Base-by-base conservation (phyloP, 2,797 vertebrate species). In the Chiloscyllium punctatum region DNA sequence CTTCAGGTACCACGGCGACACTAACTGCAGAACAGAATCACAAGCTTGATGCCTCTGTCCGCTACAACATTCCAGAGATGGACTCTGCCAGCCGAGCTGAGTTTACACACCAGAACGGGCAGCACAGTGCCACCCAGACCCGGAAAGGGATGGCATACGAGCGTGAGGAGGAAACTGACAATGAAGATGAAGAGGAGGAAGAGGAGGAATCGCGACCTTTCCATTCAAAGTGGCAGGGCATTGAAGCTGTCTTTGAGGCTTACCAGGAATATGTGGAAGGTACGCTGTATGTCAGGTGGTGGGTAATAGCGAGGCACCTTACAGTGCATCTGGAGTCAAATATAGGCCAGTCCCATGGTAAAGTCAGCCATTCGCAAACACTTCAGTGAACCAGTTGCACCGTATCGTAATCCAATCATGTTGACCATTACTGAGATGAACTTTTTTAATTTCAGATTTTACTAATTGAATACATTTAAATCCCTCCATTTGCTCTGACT, bases 1-100 rank as follows among this genome's bases (percentile, higher is more conserved):
- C 95, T 77, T 0, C 96, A 99, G 99, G 98, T 95, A 98, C 97
- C 16, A 96, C 97, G 0, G 95, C 97, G 0, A 84, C 96, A 21
- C 98, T 98, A 95, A 97, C 97, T 25, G 98, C 98, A 0, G 99
- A 99, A 96, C 98, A 98, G 95, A 99, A 98, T 96, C 98, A 99
- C 97, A 98, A 98, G 53, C 97, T 98, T 0, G 99, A 99, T 95
- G 96, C 99, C 0, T 98, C 99, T 0, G 98, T 99, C 97, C 99
- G 99, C 97, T 99, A 99, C 98, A 99, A 99, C 98, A 99, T 99
- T 98, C 99, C 99, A 0, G 99, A 99, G 98, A 98, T 99, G 95
- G 99, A 99, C 97, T 97, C 98, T 7, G 96, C 98, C 42, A 97
- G 97, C n/a, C 97, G 97, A 95, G 96, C 96, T n/a, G 96, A 96